Base-by-base conservation (phyloP, 1,140 invertebrate genomes). In the Galleria mellonella region DNA sequence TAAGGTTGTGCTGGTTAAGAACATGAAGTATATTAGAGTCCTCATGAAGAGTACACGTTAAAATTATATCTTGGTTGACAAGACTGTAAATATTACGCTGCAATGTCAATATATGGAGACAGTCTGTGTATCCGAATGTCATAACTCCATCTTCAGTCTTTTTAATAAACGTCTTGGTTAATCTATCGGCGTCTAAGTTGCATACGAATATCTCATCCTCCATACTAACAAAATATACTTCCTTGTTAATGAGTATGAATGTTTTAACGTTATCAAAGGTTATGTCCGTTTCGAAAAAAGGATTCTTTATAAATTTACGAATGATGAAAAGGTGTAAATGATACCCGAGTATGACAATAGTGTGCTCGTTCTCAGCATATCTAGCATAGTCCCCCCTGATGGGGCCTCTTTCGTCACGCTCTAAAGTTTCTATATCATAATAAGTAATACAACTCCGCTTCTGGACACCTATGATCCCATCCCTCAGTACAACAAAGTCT, bases 381-480 rank as follows among this genome's bases (percentile, higher is more conserved):
- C 54, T 48, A 3, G 57, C 45, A 31, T 62, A 77, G 11, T 61
- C 36, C 0, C 76, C 76, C 0, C 33, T 29, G 2, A 77, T 54
- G 0, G 40, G 9, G 0, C 33, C 32, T 7, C 57, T 49, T 1
- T 61, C 55, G 0, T 48, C 33, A 9, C 13, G 33, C 10, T 64
- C 49, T 2, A 69, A 27, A 4, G 73, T 69, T 0, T 62, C 46
- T 0, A 65, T 32, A n/a, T 81, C 51, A 14, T 75, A 76, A 17
- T 81, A 81, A 0, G 53, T 45, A n/a, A 81, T 63, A 0, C 42
- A 38, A 5, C 43, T 32, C n/a, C 60, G 43, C 4, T 57, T 75
- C 11, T 76, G 70, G 0, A 81, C 64, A 1, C 66, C 68, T 2
- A 78, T 48, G 0, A 64, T 13, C 0, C 68, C 68, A n/a, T 73